phyloP scores from a whole-genome alignment of 37 sponge, comb jelly and placozoan genomes.

The Oscarella lobularis region DNA sequence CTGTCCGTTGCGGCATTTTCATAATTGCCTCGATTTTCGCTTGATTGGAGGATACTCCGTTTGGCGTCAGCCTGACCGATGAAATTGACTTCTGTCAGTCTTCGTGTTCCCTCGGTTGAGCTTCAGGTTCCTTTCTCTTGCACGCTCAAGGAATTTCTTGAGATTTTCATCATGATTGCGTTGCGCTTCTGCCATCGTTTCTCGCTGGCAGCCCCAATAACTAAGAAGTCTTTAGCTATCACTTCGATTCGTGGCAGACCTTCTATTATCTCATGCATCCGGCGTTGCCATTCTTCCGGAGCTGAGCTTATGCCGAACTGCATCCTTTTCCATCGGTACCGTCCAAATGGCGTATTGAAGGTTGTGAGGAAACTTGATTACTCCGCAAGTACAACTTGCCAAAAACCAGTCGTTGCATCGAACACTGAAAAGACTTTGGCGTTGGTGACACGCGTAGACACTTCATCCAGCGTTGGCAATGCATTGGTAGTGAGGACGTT shows the following conservation, averaged over 20 bases:
- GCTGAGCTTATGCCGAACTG: too few species aligned
- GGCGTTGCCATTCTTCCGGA: too few species aligned
- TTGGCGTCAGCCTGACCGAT: neutral
- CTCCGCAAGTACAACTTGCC: constrained; percentile 44
- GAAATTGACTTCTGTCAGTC: neutral
- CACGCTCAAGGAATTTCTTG: neutral
- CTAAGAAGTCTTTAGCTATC: neutral
- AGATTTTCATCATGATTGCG: neutral
- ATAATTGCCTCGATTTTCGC: neutral
- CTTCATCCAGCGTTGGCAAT: constrained; percentile 44
- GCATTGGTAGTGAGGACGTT: constrained; percentile 45
- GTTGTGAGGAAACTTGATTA: constrained; percentile 39
- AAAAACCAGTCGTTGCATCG: constrained; percentile 35
- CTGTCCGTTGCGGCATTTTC: neutral
- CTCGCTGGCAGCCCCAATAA: neutral
- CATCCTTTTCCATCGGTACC: constrained; percentile 40
- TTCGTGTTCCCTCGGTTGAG: neutral
- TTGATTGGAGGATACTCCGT: neutral
- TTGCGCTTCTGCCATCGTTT: too few species aligned
- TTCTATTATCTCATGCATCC: too few species aligned
- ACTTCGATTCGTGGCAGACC: constrained; percentile 28
- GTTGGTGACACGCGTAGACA: constrained; percentile 26
- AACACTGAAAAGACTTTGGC: constrained; percentile 37
- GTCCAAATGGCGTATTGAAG: constrained; percentile 33
- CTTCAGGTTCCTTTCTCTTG: neutral